Base-by-base conservation (phyloP, 2,797 vertebrate species). In the Myotis findleyi region DNA sequence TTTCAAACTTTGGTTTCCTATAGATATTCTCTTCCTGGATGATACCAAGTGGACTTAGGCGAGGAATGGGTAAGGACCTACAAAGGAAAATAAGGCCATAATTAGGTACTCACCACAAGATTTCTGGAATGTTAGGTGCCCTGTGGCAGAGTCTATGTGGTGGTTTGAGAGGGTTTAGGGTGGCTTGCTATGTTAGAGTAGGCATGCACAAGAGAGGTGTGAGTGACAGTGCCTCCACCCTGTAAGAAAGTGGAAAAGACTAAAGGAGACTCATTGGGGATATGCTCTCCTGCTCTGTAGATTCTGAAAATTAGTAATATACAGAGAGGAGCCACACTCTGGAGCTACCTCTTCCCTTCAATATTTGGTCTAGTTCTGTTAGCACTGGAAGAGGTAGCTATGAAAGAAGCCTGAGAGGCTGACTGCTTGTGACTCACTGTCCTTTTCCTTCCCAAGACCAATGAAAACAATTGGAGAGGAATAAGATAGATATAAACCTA, bases 1-100 rank as follows among this genome's bases (percentile, higher is more conserved):
- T 82, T 94, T 72, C 11, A 76, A 66, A 76, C 51, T 89, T 47
- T 80, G 3, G 3, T 64, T 84, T 55, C 44, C 36, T 66, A 7
- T n/a, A 86, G 68, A 18, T 21, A 14, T 92, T 77, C 64, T 87
- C n/a, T 89, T 92, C n/a, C 27, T 87, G 17, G 69, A 95, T 36
- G 18, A n/a, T 79, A 75, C 53, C 18, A 7, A 38, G 20, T 73
- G 3, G 27, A 33, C 17, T 73, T 23, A 82, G 30, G 3, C 1
- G 8, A 69, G 33, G 27, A 59, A 9, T 79, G 21, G 20, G 4
- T n/a, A 84, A 88, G 27, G 27, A 79, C 9, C 13, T 55, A 72
- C 2, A 53, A 66, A 87, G 33, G 55, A 57, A 89, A 82, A 55
- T 17, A 33, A 91, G 49, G 68, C 21, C 44, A 38, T 7, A 21